A percentile compares a stretch with the other conserved stretches of the same genome.
Conservation (phyloP, 2,888 invertebrate genomes). For the Allophyes oxyacanthae region DNA sequence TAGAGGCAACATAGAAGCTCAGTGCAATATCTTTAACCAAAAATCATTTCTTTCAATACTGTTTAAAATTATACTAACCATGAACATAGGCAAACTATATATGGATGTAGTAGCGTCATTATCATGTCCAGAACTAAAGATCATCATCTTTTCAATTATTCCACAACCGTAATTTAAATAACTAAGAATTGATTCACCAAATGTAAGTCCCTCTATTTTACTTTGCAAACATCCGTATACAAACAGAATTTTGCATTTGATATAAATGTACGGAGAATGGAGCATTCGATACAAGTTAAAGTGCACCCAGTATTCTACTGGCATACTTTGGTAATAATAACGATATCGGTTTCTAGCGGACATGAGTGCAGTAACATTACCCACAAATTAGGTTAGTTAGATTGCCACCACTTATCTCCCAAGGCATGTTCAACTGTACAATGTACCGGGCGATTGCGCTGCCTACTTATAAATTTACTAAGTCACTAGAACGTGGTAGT, state of each 20-base stretch:
- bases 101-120: neutral
- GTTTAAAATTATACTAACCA: too few relatives aligned
- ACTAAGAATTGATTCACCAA: constrained; percentile 10
- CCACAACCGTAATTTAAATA: constrained; percentile 6
- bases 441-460: constrained; percentile 23
- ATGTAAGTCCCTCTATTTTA: constrained; percentile 8
- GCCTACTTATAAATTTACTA: constrained; percentile 21
- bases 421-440: constrained; percentile 60
- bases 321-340: constrained; percentile 69
- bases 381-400: constrained; percentile 80
- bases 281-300: constrained; percentile 27
- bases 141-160: constrained; percentile 12
- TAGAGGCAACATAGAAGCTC: neutral
- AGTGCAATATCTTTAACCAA: too few relatives aligned
- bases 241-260: constrained; percentile 15
- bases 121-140: neutral
- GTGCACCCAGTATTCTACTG: constrained; percentile 59
- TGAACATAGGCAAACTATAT: too few relatives aligned
- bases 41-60: too few relatives aligned
- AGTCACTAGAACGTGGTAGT: constrained; percentile 13
- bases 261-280: constrained; percentile 14
- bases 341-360: constrained; percentile 75
- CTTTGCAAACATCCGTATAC: constrained; percentile 19
- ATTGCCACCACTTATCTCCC: constrained; percentile 78
- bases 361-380: constrained; percentile 73